Percentiles rank a stretch among this genome's conserved stretches.
These are phyloP conservation scores for Laticauda colubrina DNA, from an alignment of 2,113 vertebrate species.

Conservation along the genomic window DNA sequence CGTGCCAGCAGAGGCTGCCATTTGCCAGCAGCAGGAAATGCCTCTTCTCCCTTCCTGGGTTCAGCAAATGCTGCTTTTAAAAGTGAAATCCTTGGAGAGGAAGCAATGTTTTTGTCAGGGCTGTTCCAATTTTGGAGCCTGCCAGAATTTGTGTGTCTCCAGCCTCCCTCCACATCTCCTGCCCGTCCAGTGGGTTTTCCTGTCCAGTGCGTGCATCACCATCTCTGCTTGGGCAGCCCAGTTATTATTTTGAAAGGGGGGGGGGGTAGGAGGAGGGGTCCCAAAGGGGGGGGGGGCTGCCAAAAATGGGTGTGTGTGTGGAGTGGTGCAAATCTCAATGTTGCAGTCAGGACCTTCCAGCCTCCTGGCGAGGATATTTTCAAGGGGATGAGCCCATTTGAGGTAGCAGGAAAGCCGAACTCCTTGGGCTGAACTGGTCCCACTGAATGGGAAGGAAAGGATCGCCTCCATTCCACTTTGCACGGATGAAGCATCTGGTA, in stretches of 20 bases:
- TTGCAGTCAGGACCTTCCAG: background rate
- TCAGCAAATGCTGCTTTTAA: slow-evolving; percentile 10
- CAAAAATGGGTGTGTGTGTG: background rate
- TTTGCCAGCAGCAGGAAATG: background rate
- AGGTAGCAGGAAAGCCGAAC: slow-evolving; percentile 41
- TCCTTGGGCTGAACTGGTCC: slow-evolving; percentile 69
- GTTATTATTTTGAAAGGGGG: slow-evolving; percentile 42
- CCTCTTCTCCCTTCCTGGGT: accelerated
- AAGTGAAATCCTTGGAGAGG: background rate
- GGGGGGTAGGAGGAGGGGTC: background rate
- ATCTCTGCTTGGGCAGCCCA: slow-evolving; percentile 60
- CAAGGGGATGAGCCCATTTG: slow-evolving; percentile 49
- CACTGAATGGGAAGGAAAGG: slow-evolving; percentile 34
- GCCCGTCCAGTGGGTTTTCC: slow-evolving; percentile 73
- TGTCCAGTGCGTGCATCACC: slow-evolving; percentile 72
- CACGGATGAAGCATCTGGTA: slow-evolving; percentile 74
- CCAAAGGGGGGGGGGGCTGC: too few relatives aligned
- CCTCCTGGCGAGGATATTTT: slow-evolving; percentile 46
- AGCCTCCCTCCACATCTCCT: slow-evolving; percentile 56
- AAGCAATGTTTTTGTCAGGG: slow-evolving; percentile 46
- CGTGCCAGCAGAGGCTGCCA: background rate
- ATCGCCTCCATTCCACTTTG: slow-evolving; percentile 63
- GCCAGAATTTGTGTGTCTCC: slow-evolving; percentile 65
- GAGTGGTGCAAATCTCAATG: background rate
- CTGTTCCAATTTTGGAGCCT: slow-evolving; percentile 55